phyloP scores from a whole-genome alignment of 2,797 vertebrate species.

The Zalophus californianus region DNA sequence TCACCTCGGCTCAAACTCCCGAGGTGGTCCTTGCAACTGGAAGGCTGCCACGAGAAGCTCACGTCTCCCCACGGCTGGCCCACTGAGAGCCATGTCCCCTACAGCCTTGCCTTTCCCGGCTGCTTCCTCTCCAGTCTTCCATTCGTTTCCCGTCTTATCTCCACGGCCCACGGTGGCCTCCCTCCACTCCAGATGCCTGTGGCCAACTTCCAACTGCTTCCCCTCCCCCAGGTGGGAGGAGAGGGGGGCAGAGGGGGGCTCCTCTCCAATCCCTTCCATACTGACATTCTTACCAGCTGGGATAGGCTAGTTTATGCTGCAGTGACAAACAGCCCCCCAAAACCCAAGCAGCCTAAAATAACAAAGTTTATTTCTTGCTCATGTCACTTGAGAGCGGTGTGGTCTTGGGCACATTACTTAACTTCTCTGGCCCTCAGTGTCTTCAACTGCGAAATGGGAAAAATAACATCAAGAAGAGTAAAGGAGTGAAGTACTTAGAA shows the following conservation, averaged over 20 bases:
- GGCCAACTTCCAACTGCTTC: not conserved
- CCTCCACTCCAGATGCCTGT: not conserved
- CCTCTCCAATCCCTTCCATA: not conserved
- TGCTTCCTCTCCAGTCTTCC: not conserved
- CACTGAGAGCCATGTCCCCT: not conserved
- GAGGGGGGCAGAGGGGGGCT: not conserved
- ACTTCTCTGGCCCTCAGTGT: not conserved
- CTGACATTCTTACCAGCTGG: rapidly evolving
- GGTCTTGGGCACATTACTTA: not conserved
- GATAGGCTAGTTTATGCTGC: rapidly evolving
- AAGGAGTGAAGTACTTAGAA: not conserved
- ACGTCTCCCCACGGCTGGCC: not conserved
- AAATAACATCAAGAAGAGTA: not conserved
- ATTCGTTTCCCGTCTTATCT: not conserved
- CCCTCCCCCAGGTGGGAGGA: not conserved
- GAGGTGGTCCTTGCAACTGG: rapidly evolving
- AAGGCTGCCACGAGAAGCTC: not conserved
- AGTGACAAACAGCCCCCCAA: not conserved
- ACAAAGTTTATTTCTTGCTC: not conserved
- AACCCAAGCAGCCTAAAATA: not conserved
- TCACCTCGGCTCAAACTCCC: not conserved
- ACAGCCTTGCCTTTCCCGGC: not conserved
- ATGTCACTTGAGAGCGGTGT: not conserved
- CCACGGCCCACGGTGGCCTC: not conserved
- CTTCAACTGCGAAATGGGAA: not conserved